Conservation (phyloP, 1,140 invertebrate species). For the Oryctes rhinoceros region DNA sequence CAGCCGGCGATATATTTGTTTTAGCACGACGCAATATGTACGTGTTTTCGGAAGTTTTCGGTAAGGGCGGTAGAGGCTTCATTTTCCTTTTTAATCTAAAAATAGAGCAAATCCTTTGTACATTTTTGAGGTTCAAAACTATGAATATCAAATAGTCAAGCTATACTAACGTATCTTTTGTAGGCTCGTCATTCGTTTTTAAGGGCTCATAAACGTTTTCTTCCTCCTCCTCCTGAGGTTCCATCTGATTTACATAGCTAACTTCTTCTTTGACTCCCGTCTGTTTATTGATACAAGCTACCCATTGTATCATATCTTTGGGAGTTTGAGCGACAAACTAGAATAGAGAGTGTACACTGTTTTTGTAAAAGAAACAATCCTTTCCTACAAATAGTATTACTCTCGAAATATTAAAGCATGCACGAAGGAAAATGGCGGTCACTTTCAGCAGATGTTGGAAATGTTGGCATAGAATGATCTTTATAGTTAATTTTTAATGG, state of each 20-base stretch:
- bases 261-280: background rate
- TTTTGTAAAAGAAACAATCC: no score
- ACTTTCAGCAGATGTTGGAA: no score
- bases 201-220: slow-evolving; percentile 8
- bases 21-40: background rate
- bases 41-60: background rate
- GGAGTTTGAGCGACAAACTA: slow-evolving; percentile 24
- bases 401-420: no score
- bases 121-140: background rate
- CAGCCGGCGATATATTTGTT: background rate
- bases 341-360: background rate
- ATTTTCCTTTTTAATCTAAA: background rate
- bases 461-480: no score
- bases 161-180: background rate
- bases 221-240: background rate
- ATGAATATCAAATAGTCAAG: background rate
- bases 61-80: slow-evolving; percentile 19
- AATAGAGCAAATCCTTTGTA: background rate
- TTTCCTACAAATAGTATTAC: no score
- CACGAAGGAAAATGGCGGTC: no score
- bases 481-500: no score
- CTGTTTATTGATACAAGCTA: background rate
- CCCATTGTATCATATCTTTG: slow-evolving; percentile 17
- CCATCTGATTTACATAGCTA: background rate
- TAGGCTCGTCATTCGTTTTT: background rate